Percentiles rank a stretch among this genome's conserved stretches.
These are phyloP conservation scores for Mormoops blainvillei DNA, from an alignment of 2,113 vertebrate species.

Conservation along the genomic window DNA sequence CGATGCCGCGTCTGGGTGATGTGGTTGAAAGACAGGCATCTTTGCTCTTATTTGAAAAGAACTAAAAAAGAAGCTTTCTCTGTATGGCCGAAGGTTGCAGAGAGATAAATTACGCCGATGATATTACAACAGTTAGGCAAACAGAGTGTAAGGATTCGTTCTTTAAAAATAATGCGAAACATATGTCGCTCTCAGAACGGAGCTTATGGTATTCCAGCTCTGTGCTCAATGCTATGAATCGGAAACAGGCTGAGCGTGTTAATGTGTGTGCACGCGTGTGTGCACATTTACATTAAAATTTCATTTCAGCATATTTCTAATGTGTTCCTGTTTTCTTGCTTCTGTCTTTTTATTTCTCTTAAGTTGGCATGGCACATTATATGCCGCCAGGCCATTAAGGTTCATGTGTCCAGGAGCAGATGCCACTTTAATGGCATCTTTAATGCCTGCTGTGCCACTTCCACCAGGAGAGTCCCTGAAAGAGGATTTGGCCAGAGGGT, in stretches of 20 bases:
- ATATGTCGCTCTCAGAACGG: neutral
- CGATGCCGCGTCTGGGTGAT: neutral
- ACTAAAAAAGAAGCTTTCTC: neutral
- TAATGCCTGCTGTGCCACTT: conserved; percentile 54
- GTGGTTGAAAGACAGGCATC: neutral
- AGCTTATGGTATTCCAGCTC: neutral
- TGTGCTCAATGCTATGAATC: neutral
- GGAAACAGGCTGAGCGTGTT: neutral
- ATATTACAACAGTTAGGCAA: neutral
- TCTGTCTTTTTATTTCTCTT: conserved; percentile 31
- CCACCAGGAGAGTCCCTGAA: conserved; percentile 39
- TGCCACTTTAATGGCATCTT: conserved; percentile 62
- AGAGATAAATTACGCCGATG: neutral
- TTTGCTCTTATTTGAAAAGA: neutral
- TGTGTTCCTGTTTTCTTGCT: neutral
- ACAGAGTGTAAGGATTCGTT: neutral
- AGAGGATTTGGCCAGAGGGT: conserved; percentile 63
- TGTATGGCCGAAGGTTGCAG: neutral
- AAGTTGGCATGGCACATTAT: neutral
- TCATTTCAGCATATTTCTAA: conserved; percentile 6
- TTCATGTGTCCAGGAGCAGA: conserved; percentile 48
- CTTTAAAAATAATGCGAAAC: conserved; percentile 23
- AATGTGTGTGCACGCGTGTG: neutral
- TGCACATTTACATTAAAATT: conserved; percentile 28
- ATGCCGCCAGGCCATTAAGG: conserved; percentile 34